These are phyloP conservation scores for Ctena decussata DNA, from an alignment of 2,888 invertebrate species.

Conservation along the genomic window DNA sequence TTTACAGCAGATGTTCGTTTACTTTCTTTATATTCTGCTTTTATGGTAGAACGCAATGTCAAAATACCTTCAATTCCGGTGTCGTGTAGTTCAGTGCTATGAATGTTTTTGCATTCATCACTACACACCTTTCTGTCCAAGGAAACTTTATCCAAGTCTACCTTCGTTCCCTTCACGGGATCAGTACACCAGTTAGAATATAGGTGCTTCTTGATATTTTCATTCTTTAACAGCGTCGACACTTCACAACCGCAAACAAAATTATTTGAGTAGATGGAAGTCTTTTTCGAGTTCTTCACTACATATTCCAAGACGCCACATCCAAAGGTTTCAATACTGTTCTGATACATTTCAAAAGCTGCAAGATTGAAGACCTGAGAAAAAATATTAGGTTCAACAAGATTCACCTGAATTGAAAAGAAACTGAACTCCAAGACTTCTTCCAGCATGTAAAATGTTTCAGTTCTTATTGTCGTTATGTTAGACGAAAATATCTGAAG, in stretches of 20 bases:
- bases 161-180: not conserved
- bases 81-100: no score
- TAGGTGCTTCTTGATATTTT: not conserved
- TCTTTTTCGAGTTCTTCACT: not conserved
- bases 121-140: not conserved
- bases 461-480: constrained; percentile 12
- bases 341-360: constrained; percentile 5
- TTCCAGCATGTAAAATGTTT: constrained; percentile 18
- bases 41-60: no score
- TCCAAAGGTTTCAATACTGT: constrained; percentile 15
- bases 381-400: constrained; percentile 8
- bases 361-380: not conserved
- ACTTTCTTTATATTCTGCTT: no score
- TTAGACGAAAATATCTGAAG: constrained; percentile 7
- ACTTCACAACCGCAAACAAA: constrained; percentile 24
- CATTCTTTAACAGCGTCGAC: not conserved
- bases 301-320: constrained; percentile 29
- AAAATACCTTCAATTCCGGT: no score
- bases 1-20: no score
- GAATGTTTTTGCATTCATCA: not conserved
- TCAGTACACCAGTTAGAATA: constrained; percentile 31
- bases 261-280: constrained; percentile 19
- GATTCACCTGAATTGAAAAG: not conserved
- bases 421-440: constrained; percentile 31
- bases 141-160: constrained; percentile 4